These are phyloP conservation scores for Dipodomys ordii DNA, from an alignment of 2,113 vertebrate genomes.

Conservation along the genomic window DNA sequence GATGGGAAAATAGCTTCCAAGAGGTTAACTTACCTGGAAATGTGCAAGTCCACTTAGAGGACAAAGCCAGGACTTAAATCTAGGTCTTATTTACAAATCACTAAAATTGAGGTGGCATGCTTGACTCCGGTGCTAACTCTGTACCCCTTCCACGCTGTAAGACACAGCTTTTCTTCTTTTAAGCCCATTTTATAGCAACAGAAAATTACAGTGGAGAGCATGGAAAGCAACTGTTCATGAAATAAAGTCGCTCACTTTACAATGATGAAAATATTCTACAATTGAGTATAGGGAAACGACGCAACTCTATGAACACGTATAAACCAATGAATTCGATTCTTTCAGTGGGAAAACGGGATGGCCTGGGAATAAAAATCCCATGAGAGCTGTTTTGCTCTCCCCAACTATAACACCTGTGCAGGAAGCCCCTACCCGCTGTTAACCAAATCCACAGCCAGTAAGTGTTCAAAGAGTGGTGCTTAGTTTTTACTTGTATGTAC, in stretches of 20 bases:
- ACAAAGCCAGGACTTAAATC: background rate
- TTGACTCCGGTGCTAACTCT: background rate
- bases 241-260: background rate
- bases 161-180: background rate
- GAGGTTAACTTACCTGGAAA: background rate
- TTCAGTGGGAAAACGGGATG: background rate
- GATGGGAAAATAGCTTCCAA: background rate
- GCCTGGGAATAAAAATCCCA: background rate
- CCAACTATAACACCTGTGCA: background rate
- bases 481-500: background rate
- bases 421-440: background rate
- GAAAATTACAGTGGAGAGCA: background rate
- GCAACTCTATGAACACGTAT: background rate
- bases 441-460: background rate
- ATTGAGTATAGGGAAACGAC: background rate
- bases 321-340: background rate
- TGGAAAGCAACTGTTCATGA: background rate
- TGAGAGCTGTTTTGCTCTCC: background rate
- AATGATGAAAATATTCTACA: background rate
- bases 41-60: background rate
- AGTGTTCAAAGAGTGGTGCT: background rate
- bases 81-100: background rate
- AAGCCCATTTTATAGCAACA: background rate
- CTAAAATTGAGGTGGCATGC: background rate
- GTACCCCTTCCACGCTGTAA: background rate